Base-by-base conservation (phyloP, 2,888 invertebrate species). In the Alcis repandata region DNA sequence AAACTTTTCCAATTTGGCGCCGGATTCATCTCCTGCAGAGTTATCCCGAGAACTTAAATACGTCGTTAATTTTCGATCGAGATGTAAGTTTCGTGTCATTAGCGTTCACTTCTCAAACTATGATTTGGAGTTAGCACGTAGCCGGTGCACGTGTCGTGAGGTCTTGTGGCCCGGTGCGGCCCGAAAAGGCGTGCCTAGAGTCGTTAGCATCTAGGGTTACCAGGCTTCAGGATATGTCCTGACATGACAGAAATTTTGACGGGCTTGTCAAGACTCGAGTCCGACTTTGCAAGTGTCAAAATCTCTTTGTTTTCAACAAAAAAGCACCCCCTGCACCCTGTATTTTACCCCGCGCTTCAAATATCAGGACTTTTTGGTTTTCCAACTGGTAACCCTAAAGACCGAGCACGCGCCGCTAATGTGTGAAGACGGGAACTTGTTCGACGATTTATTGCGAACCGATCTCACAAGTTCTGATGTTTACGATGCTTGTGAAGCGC, bases 1-100 rank as follows among this genome's bases (percentile, higher is more conserved):
- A 58, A 58, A 63, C 63, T 63, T 63, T 63, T 58, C 58, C 63
- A 58, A 63, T 63, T 58, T 63, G 63, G 58, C 63, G 22, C 40
- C 38, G 43, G 38, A 49, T 62, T 17, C 43, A 19, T 41, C 49
- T 53, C n/a, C 43, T 33, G 19, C 53, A 45, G 48, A 49, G 48
- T 33, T 63, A 51, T 57, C 36, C 10, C 45, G 36, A 38, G n/a
- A 57, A 52, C 38, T 63, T 58, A 58, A 63, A 63, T 58, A 63
- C 57, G 58, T 63, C 63, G 52, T 63, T 63, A 63, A 63, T 63
- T 63, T 58, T 46, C 63, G 58, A 46, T 58, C 63, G 63, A 46
- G 43, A 10, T 40, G 38, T 38, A 27, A 54, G 52, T 53, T 58
- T 17, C 17, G 40, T 7, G 58, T 63, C 52, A 63, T 63, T 63